Evolutionary conservation across 2,113 vertebrate species (phyloP).

Genomic region (Chloroceryle aenea): DNA sequence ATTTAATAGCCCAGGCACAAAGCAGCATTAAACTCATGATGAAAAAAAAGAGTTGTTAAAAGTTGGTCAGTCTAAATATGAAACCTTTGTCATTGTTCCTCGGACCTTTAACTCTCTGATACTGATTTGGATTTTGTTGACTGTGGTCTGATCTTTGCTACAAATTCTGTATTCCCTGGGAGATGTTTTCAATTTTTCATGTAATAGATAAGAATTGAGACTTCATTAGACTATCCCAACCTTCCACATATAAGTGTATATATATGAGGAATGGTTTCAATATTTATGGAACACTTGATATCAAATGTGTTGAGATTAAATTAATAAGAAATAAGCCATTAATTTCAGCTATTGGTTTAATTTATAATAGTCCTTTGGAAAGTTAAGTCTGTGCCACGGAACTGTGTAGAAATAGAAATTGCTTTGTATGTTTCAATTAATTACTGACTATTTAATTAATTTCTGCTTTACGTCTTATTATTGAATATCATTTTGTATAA

Average conservation of each 20-base stretch:
- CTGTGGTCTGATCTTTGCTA: background rate
- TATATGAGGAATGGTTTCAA: background rate
- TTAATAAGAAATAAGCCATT: slow-evolving; percentile 8
- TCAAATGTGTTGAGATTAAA: background rate
- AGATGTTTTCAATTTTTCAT: background rate
- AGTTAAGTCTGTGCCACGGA: background rate
- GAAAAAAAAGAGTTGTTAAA: background rate
- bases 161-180: background rate
- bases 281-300: background rate
- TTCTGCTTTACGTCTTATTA: slow-evolving; percentile 10
- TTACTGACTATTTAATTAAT: slow-evolving; percentile 43
- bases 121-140: background rate
- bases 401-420: background rate
- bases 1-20: background rate
- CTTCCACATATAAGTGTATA: background rate
- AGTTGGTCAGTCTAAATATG: background rate
- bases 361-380: background rate
- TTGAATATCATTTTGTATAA: slow-evolving; percentile 27
- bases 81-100: background rate
- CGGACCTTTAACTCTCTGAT: background rate
- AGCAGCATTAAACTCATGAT: background rate
- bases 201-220: background rate
- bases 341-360: background rate
- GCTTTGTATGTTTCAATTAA: background rate
- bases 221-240: background rate